phyloP scores from a whole-genome alignment of 2,113 vertebrate species.

The Coreoperca whiteheadi region DNA sequence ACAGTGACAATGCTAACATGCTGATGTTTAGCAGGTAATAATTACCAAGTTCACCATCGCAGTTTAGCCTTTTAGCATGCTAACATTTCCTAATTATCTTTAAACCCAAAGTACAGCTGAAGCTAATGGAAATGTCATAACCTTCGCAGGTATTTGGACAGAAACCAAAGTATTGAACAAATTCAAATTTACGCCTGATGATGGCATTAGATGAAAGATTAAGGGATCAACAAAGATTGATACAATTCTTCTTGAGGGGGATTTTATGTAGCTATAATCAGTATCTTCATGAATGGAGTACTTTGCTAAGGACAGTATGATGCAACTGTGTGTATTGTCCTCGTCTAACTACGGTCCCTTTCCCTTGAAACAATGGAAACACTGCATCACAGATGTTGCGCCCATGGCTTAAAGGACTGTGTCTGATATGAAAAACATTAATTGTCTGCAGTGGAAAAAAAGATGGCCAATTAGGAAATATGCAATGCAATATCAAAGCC shows the following conservation, averaged over 20 bases:
- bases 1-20: too few species aligned
- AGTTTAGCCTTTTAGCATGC: too few species aligned
- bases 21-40: too few species aligned
- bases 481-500: conserved; percentile 30
- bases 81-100: not conserved
- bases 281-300: not conserved
- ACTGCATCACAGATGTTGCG: conserved; percentile 20
- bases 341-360: not conserved
- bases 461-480: conserved; percentile 38
- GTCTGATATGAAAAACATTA: conserved; percentile 61
- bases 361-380: conserved; percentile 50
- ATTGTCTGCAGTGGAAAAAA: conserved; percentile 46
- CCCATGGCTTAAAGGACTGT: conserved; percentile 21
- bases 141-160: not conserved
- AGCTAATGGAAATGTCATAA: not conserved
- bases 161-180: not conserved
- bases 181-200: not conserved
- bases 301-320: not conserved
- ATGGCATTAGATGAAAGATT: too few species aligned
- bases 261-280: not conserved
- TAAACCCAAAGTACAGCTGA: not conserved
- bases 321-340: not conserved
- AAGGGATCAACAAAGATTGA: too few species aligned
- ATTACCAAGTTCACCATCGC: too few species aligned
- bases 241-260: too few species aligned